phyloP scores from a whole-genome alignment of 2,888 invertebrate genomes.

The Sipha maydis region DNA sequence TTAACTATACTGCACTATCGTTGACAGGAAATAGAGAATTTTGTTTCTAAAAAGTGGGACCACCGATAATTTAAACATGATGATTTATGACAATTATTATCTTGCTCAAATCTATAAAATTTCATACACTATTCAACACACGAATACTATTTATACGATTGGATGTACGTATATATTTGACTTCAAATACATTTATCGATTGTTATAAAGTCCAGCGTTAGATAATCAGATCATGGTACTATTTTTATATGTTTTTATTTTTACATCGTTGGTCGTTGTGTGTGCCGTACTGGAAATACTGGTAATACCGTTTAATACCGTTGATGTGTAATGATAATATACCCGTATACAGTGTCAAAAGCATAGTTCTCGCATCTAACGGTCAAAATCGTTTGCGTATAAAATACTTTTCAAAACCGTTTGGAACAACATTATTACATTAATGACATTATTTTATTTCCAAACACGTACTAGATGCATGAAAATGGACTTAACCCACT shows the following conservation, averaged over 20 bases:
- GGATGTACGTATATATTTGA: not conserved
- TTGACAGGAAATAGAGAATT: not conserved
- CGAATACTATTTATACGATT: not conserved
- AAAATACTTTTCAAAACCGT: not conserved
- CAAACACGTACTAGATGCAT: too few species aligned
- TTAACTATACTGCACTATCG: not conserved
- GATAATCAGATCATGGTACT: not conserved
- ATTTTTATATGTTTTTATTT: not conserved
- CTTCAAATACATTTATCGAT: not conserved
- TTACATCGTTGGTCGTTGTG: too few species aligned
- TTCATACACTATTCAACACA: not conserved
- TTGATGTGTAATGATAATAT: not conserved
- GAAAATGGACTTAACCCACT: not conserved
- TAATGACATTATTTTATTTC: not conserved
- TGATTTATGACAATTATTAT: not conserved
- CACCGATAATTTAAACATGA: too few species aligned
- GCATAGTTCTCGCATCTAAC: not conserved
- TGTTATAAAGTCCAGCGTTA: not conserved
- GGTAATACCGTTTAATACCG: slow-evolving; percentile 44
- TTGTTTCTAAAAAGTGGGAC: not conserved
- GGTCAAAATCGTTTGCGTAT: not conserved
- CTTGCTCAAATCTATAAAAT: not conserved
- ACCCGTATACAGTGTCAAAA: slow-evolving; percentile 40
- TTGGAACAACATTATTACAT: not conserved
- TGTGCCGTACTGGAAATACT: slow-evolving; percentile 44